phyloP scores from a whole-genome alignment of 2,113 vertebrate species.

The Pao palembangensis region DNA sequence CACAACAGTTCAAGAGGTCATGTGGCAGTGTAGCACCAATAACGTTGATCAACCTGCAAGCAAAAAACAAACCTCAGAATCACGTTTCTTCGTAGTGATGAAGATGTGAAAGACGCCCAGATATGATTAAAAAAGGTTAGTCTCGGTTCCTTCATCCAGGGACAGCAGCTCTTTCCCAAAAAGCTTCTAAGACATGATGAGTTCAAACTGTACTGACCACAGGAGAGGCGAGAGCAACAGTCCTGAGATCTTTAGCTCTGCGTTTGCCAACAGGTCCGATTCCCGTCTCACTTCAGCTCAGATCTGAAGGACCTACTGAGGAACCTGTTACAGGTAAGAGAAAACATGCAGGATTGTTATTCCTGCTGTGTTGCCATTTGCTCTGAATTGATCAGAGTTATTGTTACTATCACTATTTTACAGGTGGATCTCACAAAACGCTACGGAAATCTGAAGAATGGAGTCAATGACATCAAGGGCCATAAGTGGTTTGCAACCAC shows the following conservation, averaged over 20 bases:
- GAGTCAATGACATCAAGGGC: conserved; percentile 89
- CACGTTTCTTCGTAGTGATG: too few species aligned
- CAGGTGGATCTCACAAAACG: conserved; percentile 90
- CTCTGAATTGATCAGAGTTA: neutral
- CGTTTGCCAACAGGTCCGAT: conserved; percentile 75
- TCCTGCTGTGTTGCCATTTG: neutral
- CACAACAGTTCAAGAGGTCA: too few species aligned
- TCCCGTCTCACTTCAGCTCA: conserved; percentile 91
- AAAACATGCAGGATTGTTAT: neutral
- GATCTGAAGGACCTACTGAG: conserved; percentile 91
- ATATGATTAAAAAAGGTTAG: too few species aligned
- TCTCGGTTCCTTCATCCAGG: too few species aligned
- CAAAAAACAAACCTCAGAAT: too few species aligned
- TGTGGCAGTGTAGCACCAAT: too few species aligned
- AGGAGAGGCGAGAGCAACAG: neutral
- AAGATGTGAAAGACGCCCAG: too few species aligned
- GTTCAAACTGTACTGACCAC: too few species aligned
- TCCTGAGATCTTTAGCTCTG: neutral
- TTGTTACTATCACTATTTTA: neutral
- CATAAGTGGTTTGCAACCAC: conserved; percentile 92
- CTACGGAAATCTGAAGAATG: conserved; percentile 89
- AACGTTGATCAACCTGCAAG: too few species aligned
- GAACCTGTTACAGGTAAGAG: conserved; percentile 82
- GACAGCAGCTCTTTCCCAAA: too few species aligned
- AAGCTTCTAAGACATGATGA: too few species aligned